phyloP scores from a whole-genome alignment of 2,113 vertebrate species.

The western clawed frog (Xenopus tropicalis) region DNA sequence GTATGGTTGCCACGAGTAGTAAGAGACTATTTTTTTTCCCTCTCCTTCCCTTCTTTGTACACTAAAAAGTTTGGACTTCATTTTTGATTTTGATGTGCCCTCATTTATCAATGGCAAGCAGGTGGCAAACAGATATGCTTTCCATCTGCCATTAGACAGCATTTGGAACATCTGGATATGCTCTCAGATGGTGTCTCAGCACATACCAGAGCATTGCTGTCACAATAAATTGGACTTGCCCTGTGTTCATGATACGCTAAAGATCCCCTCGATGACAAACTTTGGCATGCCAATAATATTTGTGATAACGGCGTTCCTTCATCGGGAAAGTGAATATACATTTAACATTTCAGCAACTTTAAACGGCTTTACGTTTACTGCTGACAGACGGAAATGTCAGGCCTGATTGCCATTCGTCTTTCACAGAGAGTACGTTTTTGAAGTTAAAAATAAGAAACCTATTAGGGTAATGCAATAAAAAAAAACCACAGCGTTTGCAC shows the following conservation, averaged over 20 bases:
- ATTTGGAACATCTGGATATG: constrained; percentile 39
- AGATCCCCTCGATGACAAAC: constrained; percentile 34
- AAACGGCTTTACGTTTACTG: not conserved
- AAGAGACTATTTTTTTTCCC: too few species aligned
- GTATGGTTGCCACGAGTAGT: too few species aligned
- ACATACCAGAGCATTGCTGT: constrained; percentile 30
- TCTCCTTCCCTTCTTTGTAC: too few species aligned
- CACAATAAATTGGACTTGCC: constrained; percentile 29
- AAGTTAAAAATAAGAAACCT: too few species aligned
- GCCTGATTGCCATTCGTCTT: not conserved
- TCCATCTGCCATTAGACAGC: constrained; percentile 25
- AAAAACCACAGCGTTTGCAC: too few species aligned
- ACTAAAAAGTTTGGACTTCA: too few species aligned
- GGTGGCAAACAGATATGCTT: constrained; percentile 22
- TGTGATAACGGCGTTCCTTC: constrained; percentile 24
- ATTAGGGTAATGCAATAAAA: too few species aligned
- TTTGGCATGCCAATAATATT: constrained; percentile 32
- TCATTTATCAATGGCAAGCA: constrained; percentile 23
- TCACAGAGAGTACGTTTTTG: too few species aligned
- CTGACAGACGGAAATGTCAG: not conserved
- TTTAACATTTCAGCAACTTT: constrained; percentile 9
- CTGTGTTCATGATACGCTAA: constrained; percentile 6
- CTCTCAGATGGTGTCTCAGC: constrained; percentile 8
- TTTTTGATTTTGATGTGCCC: not conserved
- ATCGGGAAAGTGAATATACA: not conserved